These are phyloP conservation scores for Lutjanus erythropterus DNA, from an alignment of 2,113 vertebrate genomes.

Conservation along the genomic window DNA sequence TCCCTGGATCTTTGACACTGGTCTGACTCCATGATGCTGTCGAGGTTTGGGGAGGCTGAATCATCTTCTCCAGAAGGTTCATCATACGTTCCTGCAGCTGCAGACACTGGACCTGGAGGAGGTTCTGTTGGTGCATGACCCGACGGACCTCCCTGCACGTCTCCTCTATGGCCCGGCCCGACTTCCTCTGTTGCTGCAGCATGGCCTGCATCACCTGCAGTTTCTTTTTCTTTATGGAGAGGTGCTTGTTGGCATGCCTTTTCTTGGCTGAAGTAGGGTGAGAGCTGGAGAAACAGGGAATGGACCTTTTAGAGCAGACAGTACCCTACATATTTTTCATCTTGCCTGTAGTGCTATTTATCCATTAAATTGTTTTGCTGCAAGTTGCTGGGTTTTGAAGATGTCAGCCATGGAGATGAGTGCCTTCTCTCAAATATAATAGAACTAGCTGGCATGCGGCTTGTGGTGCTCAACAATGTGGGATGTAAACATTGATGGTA, in stretches of 20 bases:
- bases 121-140: conserved; percentile 95
- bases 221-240: conserved; percentile 91
- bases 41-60: conserved; percentile 74
- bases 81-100: conserved; percentile 98
- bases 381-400: too few species aligned
- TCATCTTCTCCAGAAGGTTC: conserved; percentile 96
- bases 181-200: conserved; percentile 92
- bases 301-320: background rate
- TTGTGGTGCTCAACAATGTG: too few species aligned
- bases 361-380: too few species aligned
- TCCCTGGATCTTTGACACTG: conserved; percentile 66
- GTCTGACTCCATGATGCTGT: conserved; percentile 54
- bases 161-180: conserved; percentile 93
- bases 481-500: too few species aligned
- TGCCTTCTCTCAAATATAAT: too few species aligned
- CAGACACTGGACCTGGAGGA: conserved; percentile 95
- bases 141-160: conserved; percentile 94
- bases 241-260: conserved; percentile 82
- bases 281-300: conserved; percentile 82
- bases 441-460: too few species aligned
- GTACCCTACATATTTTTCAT: too few species aligned
- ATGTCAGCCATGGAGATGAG: too few species aligned
- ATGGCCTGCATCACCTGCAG: conserved; percentile 93
- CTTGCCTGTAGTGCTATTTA: too few species aligned
- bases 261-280: conserved; percentile 88